Base-by-base conservation (phyloP, 1,140 invertebrate genomes). In the Lepeophtheirus salmonis region DNA sequence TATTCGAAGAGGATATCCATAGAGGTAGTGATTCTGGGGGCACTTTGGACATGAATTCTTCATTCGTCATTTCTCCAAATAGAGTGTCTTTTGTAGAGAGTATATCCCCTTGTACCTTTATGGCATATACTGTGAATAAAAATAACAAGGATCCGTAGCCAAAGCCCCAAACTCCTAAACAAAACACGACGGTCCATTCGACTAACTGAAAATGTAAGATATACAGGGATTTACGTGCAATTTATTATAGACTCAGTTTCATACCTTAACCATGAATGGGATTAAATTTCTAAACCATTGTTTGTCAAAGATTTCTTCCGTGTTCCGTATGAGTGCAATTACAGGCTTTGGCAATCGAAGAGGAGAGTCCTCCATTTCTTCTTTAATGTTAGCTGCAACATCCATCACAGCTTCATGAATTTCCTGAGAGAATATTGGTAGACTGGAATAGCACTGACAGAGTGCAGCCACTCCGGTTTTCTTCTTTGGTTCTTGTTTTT, bases 91-190 rank as follows among this genome's bases (percentile, higher is more conserved):
- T 26, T 14, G 16, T 30, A 14, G 22, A 26, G 30, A n/a, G 14
- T 20, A 23, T 16, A 2, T 20, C 23, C 22, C 18, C 20, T 1
- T 17, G 13, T 3, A 16, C 23, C 22, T 57, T 25, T 12, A 57
- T 14, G 22, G 17, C 16, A 57, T 26, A 17, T 23, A 57, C n/a
- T 12, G 22, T 30, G 22, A 25, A 16, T 2, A 57, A 21, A 20
- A 57, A 57, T 16, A 57, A 21, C 3, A 57, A 17, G 20, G 20
- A 57, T 2, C 55, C 55, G 25, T 57, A 57, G 26, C 55, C 55
- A 16, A 57, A 57, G 21, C 55, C 55, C 22, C 22, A 57, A 6
- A 24, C 21, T 25, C 55, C 22, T 13, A 57, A 17, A 25, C 22
- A 24, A 57, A 26, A 57, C 55, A 57, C 26, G 3, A 57, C 10